These are phyloP conservation scores for Psettodes erumei DNA, from an alignment of 2,113 vertebrate species.

Conservation along the genomic window DNA sequence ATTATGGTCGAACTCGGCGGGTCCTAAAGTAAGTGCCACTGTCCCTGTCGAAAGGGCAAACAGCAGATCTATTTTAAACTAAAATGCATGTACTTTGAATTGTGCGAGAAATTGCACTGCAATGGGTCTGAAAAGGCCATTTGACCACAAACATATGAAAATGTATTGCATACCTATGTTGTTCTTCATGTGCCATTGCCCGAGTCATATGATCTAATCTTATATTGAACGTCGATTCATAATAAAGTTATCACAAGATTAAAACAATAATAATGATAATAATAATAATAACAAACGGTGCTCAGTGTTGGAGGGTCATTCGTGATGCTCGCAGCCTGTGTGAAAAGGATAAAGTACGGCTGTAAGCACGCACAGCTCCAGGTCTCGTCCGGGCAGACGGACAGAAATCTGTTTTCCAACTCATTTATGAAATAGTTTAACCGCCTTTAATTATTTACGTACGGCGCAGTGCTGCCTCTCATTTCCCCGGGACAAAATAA, in stretches of 20 bases:
- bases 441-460: neutral
- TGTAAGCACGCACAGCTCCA: neutral
- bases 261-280: no score
- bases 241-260: neutral
- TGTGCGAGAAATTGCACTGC: neutral
- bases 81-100: neutral
- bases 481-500: neutral
- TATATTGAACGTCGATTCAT: neutral
- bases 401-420: neutral
- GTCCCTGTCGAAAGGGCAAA: neutral
- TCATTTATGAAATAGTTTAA: neutral
- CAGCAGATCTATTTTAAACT: neutral
- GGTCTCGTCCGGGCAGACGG: neutral
- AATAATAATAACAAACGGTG: neutral
- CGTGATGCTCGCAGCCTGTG: neutral
- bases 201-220: neutral
- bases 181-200: neutral
- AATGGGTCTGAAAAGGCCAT: neutral
- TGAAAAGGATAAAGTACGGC: neutral
- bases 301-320: neutral
- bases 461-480: neutral
- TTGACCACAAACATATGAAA: neutral
- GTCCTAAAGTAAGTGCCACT: neutral
- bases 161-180: neutral
- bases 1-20: constrained; percentile 5